A percentile compares a stretch with the other conserved stretches of the same genome.
Conservation (phyloP, 1,140 invertebrate genomes). For the Diorhabda elongata region DNA sequence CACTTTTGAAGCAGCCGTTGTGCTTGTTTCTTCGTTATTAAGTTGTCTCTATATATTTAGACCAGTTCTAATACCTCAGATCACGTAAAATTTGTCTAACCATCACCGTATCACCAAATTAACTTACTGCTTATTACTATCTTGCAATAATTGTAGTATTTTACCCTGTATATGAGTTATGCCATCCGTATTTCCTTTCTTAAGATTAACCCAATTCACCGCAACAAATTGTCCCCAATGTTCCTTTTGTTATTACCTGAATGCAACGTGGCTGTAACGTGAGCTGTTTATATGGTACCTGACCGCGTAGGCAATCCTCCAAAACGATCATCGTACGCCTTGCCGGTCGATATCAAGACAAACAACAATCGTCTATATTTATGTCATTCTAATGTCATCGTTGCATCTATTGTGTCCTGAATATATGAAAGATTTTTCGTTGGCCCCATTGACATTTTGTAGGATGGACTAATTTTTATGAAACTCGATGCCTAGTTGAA, state of each 20-base stretch:
- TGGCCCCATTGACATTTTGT: neutral
- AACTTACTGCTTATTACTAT: no score
- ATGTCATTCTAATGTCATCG: conserved; percentile 21
- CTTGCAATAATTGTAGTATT: no score
- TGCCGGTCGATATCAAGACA: conserved; percentile 36
- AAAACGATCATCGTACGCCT: conserved; percentile 24
- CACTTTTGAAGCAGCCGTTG: no score
- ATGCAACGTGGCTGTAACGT: conserved; percentile 38
- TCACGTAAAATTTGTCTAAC: no score
- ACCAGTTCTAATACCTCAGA: no score
- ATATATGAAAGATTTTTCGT: conserved; percentile 2
- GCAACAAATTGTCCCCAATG: conserved; percentile 39
- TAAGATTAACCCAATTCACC: conserved; percentile 24
- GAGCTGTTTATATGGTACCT: conserved; percentile 39
- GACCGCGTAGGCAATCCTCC: conserved; percentile 37
- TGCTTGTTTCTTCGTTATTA: no score
- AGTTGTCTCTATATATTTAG: no score
- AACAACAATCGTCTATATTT: conserved; percentile 37
- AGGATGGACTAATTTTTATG: neutral
- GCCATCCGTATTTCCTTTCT: conserved; percentile 35
- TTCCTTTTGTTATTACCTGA: conserved; percentile 32
- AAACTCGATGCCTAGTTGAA: neutral
- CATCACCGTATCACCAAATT: no score
- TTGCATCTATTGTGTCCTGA: conserved; percentile 6
- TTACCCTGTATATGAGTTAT: conserved; percentile 9